A percentile compares a stretch with the other conserved stretches of the same genome.
Evolutionary conservation across 2,113 vertebrate genomes (phyloP).

Genomic region (Elgaria multicarinata): DNA sequence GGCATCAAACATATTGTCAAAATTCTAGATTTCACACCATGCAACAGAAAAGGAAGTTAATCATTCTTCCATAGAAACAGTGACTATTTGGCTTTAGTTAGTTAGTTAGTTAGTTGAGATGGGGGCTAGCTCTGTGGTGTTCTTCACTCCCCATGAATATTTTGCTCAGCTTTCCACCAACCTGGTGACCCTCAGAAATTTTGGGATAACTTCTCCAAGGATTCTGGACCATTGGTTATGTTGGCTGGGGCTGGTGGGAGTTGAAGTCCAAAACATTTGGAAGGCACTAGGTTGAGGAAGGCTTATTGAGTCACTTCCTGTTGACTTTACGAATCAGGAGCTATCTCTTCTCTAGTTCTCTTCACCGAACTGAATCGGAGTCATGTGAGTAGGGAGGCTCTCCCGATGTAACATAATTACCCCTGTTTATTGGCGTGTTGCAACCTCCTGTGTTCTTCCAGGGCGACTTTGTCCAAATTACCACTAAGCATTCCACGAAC

Average conservation of each 20-base stretch:
- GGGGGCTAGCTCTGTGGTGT: not conserved
- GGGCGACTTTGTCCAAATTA: not conserved
- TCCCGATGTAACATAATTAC: not conserved
- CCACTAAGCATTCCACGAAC: not conserved
- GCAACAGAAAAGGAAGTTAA: constrained; percentile 37
- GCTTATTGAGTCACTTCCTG: not conserved
- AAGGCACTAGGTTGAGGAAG: too few relatives aligned
- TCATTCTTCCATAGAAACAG: constrained; percentile 3
- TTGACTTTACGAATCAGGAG: not conserved
- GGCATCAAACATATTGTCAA: constrained; percentile 67
- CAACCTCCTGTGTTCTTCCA: not conserved
- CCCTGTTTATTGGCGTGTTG: not conserved
- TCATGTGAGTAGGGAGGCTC: not conserved
- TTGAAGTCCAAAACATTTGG: too few relatives aligned
- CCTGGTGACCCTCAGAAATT: too few relatives aligned
- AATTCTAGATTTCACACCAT: constrained; percentile 59
- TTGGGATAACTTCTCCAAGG: too few relatives aligned
- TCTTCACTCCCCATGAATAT: not conserved
- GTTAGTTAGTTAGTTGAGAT: not conserved
- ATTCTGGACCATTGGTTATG: too few relatives aligned
- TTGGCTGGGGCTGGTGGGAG: too few relatives aligned
- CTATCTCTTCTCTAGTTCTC: not conserved
- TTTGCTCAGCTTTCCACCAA: too few relatives aligned
- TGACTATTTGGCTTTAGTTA: too few relatives aligned
- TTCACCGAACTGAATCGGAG: not conserved